phyloP scores from a whole-genome alignment of 2,113 vertebrate genomes.

The Mus pahari region DNA sequence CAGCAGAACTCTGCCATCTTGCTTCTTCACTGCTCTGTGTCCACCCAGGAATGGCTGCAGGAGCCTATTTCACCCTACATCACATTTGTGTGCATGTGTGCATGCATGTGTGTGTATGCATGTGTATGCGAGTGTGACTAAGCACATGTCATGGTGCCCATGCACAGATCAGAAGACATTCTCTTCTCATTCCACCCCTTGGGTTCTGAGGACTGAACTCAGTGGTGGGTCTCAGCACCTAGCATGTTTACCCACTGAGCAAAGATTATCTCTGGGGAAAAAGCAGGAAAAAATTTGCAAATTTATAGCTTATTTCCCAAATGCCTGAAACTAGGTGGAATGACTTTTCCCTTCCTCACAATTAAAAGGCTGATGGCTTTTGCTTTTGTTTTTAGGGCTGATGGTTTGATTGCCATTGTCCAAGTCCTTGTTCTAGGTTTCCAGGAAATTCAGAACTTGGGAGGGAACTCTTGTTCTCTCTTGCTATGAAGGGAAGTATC shows the following conservation, averaged over 20 bases:
- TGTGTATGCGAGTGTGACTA: not conserved
- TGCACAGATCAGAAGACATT: not conserved
- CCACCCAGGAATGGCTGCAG: fast-evolving
- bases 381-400: not conserved
- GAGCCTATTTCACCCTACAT: not conserved
- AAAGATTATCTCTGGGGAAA: not conserved
- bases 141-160: not conserved
- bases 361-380: not conserved
- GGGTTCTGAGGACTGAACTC: not conserved
- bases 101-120: not conserved
- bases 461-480: not conserved
- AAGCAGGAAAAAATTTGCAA: not conserved
- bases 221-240: not conserved
- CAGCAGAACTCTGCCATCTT: no score
- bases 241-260: no score
- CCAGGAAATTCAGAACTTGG: not conserved
- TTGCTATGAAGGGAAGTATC: not conserved
- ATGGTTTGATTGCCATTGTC: not conserved
- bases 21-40: not conserved
- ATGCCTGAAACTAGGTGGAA: not conserved
- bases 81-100: not conserved
- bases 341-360: not conserved
- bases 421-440: not conserved
- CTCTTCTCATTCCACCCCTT: not conserved
- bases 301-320: not conserved